Evolutionary conservation across 1,140 invertebrate genomes (phyloP).

Genomic region (Hyphantria cunea): DNA sequence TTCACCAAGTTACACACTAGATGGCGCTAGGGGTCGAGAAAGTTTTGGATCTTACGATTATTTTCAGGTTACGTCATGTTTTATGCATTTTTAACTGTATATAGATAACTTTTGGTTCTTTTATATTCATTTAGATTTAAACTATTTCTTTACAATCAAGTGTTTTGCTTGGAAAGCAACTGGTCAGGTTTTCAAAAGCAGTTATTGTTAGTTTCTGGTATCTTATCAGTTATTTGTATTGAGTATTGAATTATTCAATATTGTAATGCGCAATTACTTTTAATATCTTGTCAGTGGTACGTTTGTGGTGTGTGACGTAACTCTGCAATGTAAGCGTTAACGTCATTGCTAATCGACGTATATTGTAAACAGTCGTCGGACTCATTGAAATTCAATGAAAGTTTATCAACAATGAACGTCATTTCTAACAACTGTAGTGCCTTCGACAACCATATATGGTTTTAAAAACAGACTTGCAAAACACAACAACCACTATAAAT

Average conservation of each 20-base stretch:
- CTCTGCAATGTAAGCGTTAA: slow-evolving; percentile 1
- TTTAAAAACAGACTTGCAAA: neutral
- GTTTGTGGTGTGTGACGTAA: slow-evolving; percentile 13
- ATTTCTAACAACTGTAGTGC: neutral
- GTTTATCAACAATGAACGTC: neutral
- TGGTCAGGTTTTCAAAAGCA: slow-evolving; percentile 12
- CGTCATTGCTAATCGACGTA: slow-evolving; percentile 10
- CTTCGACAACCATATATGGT: neutral
- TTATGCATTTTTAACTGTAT: slow-evolving; percentile 19
- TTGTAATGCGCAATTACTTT: slow-evolving; percentile 34
- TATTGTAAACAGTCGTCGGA: neutral
- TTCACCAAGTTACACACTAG: slow-evolving; percentile 65
- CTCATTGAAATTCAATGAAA: neutral
- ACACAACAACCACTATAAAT: neutral
- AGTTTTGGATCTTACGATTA: slow-evolving; percentile 14
- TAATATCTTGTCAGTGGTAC: slow-evolving; percentile 23
- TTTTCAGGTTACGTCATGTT: slow-evolving; percentile 51
- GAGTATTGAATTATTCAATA: slow-evolving; percentile 32
- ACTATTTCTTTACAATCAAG: slow-evolving; percentile 13
- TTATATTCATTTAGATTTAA: too few relatives aligned
- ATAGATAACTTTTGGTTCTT: too few relatives aligned
- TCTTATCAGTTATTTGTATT: slow-evolving; percentile 32
- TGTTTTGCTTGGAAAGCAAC: neutral
- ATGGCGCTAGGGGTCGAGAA: slow-evolving; percentile 60
- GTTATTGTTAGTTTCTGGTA: slow-evolving; percentile 12